phyloP scores from a whole-genome alignment of 2,888 invertebrate genomes.

The Athripsodes cinereus region DNA sequence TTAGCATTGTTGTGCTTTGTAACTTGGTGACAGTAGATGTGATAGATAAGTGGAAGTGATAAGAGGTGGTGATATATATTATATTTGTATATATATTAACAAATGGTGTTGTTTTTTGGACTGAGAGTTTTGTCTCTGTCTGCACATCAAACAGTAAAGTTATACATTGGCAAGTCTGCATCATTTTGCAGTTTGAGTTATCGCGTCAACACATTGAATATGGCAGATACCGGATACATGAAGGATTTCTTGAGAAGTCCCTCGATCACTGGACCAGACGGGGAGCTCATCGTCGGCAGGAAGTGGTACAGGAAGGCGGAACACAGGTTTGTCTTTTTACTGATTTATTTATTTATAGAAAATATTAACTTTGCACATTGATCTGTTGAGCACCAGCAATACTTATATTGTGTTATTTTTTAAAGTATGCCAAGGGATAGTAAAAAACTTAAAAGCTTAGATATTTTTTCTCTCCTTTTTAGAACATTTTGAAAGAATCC shows the following conservation, averaged over 20 bases:
- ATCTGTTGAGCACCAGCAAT: no score
- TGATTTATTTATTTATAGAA: background rate
- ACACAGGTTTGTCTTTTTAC: conserved; percentile 40
- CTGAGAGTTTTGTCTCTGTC: background rate
- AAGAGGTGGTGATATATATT: background rate
- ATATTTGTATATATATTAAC: no score
- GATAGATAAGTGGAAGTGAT: background rate
- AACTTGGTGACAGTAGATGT: no score
- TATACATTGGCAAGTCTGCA: conserved; percentile 20
- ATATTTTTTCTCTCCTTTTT: no score
- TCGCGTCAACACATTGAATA: conserved; percentile 18
- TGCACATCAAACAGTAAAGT: conserved; percentile 17
- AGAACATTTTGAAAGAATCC: no score
- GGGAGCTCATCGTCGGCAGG: conserved; percentile 37
- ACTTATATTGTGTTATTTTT: no score
- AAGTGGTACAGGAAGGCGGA: conserved; percentile 52
- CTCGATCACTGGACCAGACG: conserved; percentile 25
- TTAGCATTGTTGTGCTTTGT: no score
- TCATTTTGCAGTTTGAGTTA: conserved; percentile 23
- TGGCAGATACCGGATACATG: conserved; percentile 24
- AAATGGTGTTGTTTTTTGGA: conserved; percentile 23
- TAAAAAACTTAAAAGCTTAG: no score
- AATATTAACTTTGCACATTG: background rate
- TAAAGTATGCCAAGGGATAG: no score
- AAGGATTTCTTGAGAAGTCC: conserved; percentile 22